Percentiles rank a stretch among this genome's conserved stretches.
Conservation (phyloP, 1,140 invertebrate genomes). For the Eurosta solidaginis region DNA sequence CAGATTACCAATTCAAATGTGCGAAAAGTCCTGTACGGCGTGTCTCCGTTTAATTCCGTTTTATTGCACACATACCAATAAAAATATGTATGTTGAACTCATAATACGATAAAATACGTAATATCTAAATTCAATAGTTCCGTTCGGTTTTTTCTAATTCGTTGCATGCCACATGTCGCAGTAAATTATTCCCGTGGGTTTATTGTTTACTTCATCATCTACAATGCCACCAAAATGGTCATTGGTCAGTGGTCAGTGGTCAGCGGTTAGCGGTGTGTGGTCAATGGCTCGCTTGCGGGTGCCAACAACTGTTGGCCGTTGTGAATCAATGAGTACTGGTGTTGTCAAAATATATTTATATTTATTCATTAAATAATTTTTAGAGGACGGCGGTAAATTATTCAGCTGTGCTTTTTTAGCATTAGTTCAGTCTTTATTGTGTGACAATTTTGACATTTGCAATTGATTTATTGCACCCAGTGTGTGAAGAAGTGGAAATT, state of each 20-base stretch:
- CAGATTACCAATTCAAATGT: constrained; percentile 26
- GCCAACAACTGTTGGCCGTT: constrained; percentile 14
- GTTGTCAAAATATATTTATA: background rate
- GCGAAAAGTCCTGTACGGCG: constrained; percentile 6
- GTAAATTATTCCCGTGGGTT: constrained; percentile 25
- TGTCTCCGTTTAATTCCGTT: background rate
- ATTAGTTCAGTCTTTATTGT: constrained; percentile 4
- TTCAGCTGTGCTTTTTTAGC: background rate
- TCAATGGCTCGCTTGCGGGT: background rate
- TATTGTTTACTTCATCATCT: constrained; percentile 18
- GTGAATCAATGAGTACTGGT: background rate
- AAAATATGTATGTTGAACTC: background rate
- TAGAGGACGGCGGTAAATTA: background rate
- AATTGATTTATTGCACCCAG: constrained; percentile 2
- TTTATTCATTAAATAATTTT: background rate
- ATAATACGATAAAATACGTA: background rate
- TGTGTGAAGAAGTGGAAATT: background rate
- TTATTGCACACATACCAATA: background rate
- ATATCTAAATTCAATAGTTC: background rate
- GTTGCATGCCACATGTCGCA: constrained; percentile 11
- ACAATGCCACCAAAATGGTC: constrained; percentile 12
- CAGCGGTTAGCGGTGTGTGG: background rate
- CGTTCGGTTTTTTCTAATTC: no score
- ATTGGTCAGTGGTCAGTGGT: background rate
- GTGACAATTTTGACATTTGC: constrained; percentile 27